Evolutionary conservation across 2,113 vertebrate species (phyloP).

Genomic region (Vidua macroura): DNA sequence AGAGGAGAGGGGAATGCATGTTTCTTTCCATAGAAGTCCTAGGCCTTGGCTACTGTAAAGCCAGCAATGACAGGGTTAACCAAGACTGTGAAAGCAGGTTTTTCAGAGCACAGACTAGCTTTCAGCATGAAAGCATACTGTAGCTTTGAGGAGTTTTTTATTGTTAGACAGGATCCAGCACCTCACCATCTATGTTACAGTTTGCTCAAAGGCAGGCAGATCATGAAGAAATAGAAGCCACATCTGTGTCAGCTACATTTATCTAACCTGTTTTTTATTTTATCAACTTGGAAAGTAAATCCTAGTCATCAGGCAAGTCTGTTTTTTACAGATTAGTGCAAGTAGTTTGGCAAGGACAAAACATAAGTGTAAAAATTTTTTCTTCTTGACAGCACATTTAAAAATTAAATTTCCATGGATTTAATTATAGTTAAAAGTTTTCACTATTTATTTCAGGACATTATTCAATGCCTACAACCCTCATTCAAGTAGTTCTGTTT

Average conservation of each 20-base stretch:
- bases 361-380: background rate
- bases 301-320: background rate
- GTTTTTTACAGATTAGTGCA: slow-evolving; percentile 12
- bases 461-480: background rate
- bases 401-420: background rate
- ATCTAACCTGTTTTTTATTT: slow-evolving; percentile 64
- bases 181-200: slow-evolving; percentile 43
- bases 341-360: slow-evolving; percentile 11
- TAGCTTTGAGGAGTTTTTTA: slow-evolving; percentile 8
- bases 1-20: background rate
- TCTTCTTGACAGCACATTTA: background rate
- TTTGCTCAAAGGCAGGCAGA: slow-evolving; percentile 39
- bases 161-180: slow-evolving; percentile 22
- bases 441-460: background rate
- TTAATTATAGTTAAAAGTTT: slow-evolving; percentile 28
- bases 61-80: slow-evolving; percentile 12
- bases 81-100: background rate
- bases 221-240: slow-evolving; percentile 34
- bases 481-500: background rate
- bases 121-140: slow-evolving; percentile 25
- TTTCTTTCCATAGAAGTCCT: background rate
- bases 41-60: background rate
- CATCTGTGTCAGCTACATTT: slow-evolving; percentile 42
- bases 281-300: slow-evolving; percentile 50
- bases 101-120: background rate